Percentiles rank a stretch among this genome's conserved stretches.
Conservation (phyloP, 2,113 vertebrate species). For the Podocnemis expansa region DNA sequence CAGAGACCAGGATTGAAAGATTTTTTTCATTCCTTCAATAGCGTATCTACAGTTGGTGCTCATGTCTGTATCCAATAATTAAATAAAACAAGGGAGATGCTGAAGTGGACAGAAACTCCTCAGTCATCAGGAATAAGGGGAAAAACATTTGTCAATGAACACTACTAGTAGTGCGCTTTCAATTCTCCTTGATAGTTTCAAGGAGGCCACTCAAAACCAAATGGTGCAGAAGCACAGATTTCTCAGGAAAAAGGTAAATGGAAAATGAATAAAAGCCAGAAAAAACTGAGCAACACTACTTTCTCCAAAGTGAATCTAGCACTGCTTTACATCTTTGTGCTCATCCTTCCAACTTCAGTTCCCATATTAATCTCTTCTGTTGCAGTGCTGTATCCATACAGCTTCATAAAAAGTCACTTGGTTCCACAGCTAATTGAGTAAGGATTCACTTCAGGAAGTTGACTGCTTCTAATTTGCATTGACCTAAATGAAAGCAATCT, state of each 20-base stretch:
- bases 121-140: background rate
- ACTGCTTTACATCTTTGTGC: no score
- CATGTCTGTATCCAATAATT: background rate
- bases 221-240: background rate
- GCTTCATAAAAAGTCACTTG: no score
- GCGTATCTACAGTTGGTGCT: background rate
- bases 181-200: slow-evolving; percentile 2
- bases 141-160: background rate
- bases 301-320: no score
- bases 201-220: background rate
- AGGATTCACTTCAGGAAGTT: background rate
- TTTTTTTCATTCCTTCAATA: background rate
- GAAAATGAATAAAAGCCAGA: no score
- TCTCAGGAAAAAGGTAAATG: no score
- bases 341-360: no score
- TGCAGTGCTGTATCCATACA: no score
- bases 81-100: background rate
- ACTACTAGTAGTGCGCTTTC: background rate
- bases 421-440: no score
- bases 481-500: background rate
- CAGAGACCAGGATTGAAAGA: background rate
- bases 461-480: background rate
- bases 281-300: no score
- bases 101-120: background rate
- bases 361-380: no score